Evolutionary conservation across 1,140 invertebrate species (phyloP).

Genomic region (Cyrtorhinus lividipennis): DNA sequence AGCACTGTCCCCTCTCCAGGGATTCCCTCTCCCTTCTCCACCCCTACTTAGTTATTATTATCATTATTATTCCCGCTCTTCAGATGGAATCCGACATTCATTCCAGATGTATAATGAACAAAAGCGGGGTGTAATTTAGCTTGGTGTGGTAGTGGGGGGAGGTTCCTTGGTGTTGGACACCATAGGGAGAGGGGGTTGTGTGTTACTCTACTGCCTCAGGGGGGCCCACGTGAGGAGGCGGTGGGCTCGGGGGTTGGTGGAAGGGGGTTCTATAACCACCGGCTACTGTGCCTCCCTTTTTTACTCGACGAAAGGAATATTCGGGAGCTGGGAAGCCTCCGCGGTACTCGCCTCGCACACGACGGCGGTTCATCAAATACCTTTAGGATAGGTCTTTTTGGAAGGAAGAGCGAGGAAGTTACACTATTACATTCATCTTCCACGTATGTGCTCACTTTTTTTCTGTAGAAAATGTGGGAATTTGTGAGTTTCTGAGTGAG

Average conservation of each 20-base stretch:
- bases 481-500: no score
- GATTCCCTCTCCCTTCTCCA: not conserved
- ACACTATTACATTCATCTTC: no score
- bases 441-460: no score
- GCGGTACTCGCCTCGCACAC: not conserved
- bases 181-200: not conserved
- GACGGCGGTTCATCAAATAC: not conserved
- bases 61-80: slow-evolving; percentile 1
- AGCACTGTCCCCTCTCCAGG: not conserved
- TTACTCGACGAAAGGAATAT: not conserved
- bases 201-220: not conserved
- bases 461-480: no score
- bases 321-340: not conserved
- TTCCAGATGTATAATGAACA: slow-evolving; percentile 10
- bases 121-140: slow-evolving; percentile 5
- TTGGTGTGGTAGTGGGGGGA: not conserved
- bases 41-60: slow-evolving; percentile 11
- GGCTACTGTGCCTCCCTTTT: slow-evolving; percentile 7
- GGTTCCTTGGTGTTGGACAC: not conserved
- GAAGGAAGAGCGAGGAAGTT: no score
- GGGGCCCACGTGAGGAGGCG: not conserved
- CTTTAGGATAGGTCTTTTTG: no score
- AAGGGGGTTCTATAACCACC: not conserved
- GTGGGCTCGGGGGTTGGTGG: not conserved
- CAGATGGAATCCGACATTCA: slow-evolving; percentile 7